A percentile compares a stretch with the other conserved stretches of the same genome.
phyloP scores from a whole-genome alignment of 92 coral and sea anemone genomes.

The Phenganax subtilis region DNA sequence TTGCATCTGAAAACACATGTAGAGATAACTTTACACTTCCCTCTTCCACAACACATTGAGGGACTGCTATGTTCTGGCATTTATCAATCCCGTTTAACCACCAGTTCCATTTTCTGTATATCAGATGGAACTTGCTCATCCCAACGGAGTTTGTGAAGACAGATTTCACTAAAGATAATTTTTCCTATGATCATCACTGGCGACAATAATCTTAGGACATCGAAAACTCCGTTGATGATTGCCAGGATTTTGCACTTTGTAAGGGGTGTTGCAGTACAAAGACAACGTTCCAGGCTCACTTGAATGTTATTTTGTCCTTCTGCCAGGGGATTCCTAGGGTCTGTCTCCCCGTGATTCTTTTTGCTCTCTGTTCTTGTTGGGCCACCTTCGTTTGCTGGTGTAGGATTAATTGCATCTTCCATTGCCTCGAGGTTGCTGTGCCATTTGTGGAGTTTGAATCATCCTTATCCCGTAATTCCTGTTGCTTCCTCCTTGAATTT shows the following conservation, averaged over 20 bases:
- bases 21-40: constrained; percentile 23
- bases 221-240: constrained; percentile 52
- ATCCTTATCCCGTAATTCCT: constrained; percentile 42
- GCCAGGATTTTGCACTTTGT: constrained; percentile 59
- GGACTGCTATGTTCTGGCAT: constrained; percentile 44
- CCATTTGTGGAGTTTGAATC: constrained; percentile 60
- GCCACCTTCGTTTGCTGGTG: background rate
- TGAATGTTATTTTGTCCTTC: constrained; percentile 37
- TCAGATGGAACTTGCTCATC: constrained; percentile 49
- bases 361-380: background rate
- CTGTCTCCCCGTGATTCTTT: constrained; percentile 17
- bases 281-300: constrained; percentile 33
- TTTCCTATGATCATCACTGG: constrained; percentile 54
- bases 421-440: constrained; percentile 52
- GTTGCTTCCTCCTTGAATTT: constrained; percentile 55
- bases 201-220: constrained; percentile 49
- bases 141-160: constrained; percentile 45
- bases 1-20: constrained; percentile 58
- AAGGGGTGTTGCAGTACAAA: constrained; percentile 18
- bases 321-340: constrained; percentile 63
- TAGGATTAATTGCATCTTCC: constrained; percentile 5
- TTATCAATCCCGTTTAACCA: constrained; percentile 39
- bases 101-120: constrained; percentile 31
- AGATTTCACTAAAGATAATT: constrained; percentile 47
- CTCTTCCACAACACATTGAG: constrained; percentile 51